These are phyloP conservation scores for Leptinotarsa texana DNA, from an alignment of 1,140 invertebrate genomes.

Conservation along the genomic window DNA sequence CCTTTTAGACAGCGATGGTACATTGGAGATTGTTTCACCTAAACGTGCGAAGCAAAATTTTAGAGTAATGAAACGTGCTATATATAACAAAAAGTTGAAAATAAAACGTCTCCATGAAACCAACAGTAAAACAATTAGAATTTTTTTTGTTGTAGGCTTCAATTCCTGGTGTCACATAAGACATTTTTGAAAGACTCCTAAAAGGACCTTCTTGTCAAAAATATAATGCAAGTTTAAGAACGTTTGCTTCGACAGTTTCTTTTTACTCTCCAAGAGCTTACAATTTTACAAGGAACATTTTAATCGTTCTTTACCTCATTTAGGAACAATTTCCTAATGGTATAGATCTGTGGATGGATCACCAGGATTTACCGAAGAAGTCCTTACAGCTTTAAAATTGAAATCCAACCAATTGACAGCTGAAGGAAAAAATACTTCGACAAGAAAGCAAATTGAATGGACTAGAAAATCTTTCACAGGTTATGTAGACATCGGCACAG, in stretches of 20 bases:
- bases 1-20: not conserved
- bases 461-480: slow-evolving; percentile 40
- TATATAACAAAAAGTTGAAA: not conserved
- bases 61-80: not conserved
- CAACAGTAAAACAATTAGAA: not conserved
- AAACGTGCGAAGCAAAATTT: not conserved
- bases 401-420: slow-evolving; percentile 21
- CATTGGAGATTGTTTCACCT: not conserved
- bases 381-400: slow-evolving; percentile 46
- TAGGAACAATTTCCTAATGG: slow-evolving; percentile 51
- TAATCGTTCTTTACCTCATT: slow-evolving; percentile 53
- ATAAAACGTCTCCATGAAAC: not conserved
- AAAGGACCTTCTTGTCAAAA: slow-evolving; percentile 23
- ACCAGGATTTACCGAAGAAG: slow-evolving; percentile 53
- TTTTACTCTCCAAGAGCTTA: slow-evolving; percentile 55
- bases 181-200: slow-evolving; percentile 21
- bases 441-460: slow-evolving; percentile 35
- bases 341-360: slow-evolving; percentile 50
- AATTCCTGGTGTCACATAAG: not conserved
- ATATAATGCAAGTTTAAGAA: slow-evolving; percentile 29
- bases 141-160: slow-evolving; percentile 20
- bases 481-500: slow-evolving; percentile 45
- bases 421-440: slow-evolving; percentile 17
- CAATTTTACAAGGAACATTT: slow-evolving; percentile 54
- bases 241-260: slow-evolving; percentile 52